Base-by-base conservation (phyloP, 2,888 invertebrate species). In the Drosophila meridiana region DNA sequence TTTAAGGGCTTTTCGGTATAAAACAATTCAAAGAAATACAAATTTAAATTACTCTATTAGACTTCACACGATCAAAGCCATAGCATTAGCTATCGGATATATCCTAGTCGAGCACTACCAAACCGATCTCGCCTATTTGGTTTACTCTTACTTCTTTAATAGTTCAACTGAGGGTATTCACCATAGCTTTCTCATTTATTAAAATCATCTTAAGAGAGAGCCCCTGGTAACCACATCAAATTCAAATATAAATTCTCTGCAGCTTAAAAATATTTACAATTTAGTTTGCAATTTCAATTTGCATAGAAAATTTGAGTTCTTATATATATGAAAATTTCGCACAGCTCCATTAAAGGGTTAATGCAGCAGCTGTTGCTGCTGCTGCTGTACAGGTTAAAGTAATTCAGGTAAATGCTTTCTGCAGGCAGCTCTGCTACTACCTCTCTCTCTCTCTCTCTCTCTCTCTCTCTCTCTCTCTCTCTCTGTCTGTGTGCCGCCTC, bases 371-470 rank as follows among this genome's bases (percentile, higher is more conserved):
- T 47, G 43, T 55, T 52, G 64, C 42, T 42, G 38, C 43, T 69
- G 60, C 14, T 57, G 43, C 45, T 56, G 59, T 64, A 30, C 47
- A 57, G 58, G 48, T 73, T 80, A 59, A 82, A 83, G 81, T 79
- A 73, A 82, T 76, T 62, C 48, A 66, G 58, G 62, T 64, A 76
- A 79, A 80, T 74, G 69, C 58, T 69, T 38, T 42, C 4, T n/a
- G n/a, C 47, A 48, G 36, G 52, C 66, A 57, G 66, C 59, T 61
- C 55, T 58, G 63, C n/a, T n/a, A 5, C 32, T 5, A 5, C 32
- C n/a, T n/a, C 14, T 40, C 32, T 11, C 58, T 40, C 40, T 40
- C 34, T 56, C 14, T 40, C 30, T 60, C 57, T 47, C 55, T 38
- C 4, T n/a, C 32, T 11, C 58, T 40, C 40, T 40, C 34, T 56